These are phyloP conservation scores for Mastomys coucha DNA, from an alignment of 2,113 vertebrate species.

Conservation along the genomic window DNA sequence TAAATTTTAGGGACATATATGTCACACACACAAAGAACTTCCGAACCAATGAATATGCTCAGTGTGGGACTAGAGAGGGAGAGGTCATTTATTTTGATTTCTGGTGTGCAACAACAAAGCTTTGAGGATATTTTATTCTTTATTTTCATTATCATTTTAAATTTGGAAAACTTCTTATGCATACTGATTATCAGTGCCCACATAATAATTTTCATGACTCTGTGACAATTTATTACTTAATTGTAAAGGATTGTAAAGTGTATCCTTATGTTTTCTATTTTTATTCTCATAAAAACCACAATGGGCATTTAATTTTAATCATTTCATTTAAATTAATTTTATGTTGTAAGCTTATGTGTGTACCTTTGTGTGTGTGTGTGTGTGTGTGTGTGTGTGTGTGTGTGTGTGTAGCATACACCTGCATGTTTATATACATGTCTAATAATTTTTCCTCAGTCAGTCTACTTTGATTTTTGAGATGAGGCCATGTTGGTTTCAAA, in stretches of 20 bases:
- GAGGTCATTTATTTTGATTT: neutral
- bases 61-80: neutral
- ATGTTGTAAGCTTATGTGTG: neutral
- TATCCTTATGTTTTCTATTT: neutral
- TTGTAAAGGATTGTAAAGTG: neutral
- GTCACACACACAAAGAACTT: neutral
- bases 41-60: too few relatives aligned
- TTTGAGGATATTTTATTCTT: neutral
- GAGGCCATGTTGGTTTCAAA: neutral
- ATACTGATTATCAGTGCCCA: neutral
- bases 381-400: neutral
- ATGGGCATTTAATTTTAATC: neutral
- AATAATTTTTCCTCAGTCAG: neutral
- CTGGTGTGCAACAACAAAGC: neutral
- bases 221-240: neutral
- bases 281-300: neutral
- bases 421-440: too few relatives aligned
- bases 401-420: neutral
- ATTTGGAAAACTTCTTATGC: neutral
- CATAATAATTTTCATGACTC: neutral
- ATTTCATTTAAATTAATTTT: neutral
- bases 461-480: neutral
- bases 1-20: neutral
- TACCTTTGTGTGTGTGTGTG: neutral
- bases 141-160: neutral